phyloP scores from a whole-genome alignment of 1,140 invertebrate species.

The Bilobella aurantiaca region DNA sequence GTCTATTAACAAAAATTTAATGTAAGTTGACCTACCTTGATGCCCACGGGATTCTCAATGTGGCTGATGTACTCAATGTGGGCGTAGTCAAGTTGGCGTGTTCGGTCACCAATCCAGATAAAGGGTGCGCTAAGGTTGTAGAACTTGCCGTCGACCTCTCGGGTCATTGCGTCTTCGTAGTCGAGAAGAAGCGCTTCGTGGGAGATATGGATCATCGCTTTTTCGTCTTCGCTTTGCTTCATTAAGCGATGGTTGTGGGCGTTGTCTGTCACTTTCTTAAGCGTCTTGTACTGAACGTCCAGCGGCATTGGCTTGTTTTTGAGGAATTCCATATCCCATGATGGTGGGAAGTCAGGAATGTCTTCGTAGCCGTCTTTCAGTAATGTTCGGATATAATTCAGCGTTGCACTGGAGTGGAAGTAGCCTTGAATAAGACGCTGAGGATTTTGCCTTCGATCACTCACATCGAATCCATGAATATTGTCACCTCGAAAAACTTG shows the following conservation, averaged over 20 bases:
- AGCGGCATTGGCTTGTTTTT: neutral
- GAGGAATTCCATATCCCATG: conserved; percentile 1
- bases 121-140: conserved; percentile 10
- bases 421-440: conserved; percentile 3
- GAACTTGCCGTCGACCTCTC: conserved; percentile 5
- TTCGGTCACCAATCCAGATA: conserved; percentile 12
- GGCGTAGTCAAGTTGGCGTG: conserved; percentile 6
- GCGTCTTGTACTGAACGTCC: neutral
- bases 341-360: conserved; percentile 1
- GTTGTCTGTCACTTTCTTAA: neutral
- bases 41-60: conserved; percentile 9
- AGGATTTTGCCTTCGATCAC: neutral
- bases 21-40: conserved; percentile 3
- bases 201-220: neutral
- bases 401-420: neutral
- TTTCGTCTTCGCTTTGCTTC: neutral
- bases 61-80: conserved; percentile 7
- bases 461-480: neutral
- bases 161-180: conserved; percentile 1
- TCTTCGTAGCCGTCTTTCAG: neutral
- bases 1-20: neutral
- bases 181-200: conserved; percentile 6
- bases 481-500: conserved; percentile 10
- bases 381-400: conserved; percentile 1
- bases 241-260: neutral